A percentile compares a stretch with the other conserved stretches of the same genome.
These are phyloP conservation scores for Scopus umbretta DNA, from an alignment of 2,113 vertebrate species.

Conservation along the genomic window DNA sequence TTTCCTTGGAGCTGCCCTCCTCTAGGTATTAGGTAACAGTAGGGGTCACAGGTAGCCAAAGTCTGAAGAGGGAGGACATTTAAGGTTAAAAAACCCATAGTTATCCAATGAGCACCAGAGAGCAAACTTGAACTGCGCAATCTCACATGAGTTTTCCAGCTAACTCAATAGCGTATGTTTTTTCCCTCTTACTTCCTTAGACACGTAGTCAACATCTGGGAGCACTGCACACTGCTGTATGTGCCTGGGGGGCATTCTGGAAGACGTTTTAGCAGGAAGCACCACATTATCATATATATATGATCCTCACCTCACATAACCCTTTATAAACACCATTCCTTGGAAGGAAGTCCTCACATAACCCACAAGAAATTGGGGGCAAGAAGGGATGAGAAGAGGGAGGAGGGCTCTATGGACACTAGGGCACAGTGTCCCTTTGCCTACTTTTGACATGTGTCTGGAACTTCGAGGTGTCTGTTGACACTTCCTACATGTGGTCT, in stretches of 20 bases:
- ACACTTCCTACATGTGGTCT: background rate
- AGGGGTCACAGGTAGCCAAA: background rate
- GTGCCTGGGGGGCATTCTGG: background rate
- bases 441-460: rapidly evolving
- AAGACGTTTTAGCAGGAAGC: background rate
- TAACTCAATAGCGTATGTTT: background rate
- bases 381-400: background rate
- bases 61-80: background rate
- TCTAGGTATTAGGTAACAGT: background rate
- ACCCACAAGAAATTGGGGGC: background rate
- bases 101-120: background rate
- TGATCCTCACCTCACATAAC: background rate
- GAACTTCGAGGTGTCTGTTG: background rate
- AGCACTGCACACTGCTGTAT: background rate
- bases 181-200: background rate
- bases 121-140: background rate
- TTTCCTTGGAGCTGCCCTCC: background rate
- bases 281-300: background rate
- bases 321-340: background rate
- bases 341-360: background rate
- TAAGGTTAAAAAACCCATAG: rapidly evolving
- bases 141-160: background rate
- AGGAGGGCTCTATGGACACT: background rate
- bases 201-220: background rate
- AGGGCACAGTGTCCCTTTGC: background rate